Conservation (phyloP, 2,888 invertebrate genomes). For the Drosophila ezoana region DNA sequence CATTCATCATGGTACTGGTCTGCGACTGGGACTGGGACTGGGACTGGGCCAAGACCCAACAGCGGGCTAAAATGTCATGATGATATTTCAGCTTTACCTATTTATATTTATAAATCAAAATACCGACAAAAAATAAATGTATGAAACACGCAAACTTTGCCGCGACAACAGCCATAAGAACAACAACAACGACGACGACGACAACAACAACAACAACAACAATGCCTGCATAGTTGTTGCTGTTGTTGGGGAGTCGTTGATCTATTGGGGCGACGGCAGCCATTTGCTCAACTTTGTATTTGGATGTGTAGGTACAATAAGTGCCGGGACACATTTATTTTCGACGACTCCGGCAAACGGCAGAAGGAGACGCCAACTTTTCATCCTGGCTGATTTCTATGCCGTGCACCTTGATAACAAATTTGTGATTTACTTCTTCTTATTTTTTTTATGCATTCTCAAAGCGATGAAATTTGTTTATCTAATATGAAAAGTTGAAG, state of each 20-base stretch:
- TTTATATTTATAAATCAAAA: constrained; percentile 80
- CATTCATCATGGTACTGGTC: constrained; percentile 66
- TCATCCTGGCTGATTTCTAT: constrained; percentile 29
- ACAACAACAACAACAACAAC: constrained; percentile 18
- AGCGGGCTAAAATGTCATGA: constrained; percentile 54
- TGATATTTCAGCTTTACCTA: constrained; percentile 68
- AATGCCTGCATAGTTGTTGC: constrained; percentile 13
- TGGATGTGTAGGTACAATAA: constrained; percentile 63
- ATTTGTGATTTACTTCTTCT: constrained; percentile 28
- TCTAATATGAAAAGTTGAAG: neutral
- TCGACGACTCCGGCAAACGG: constrained; percentile 10
- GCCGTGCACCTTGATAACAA: constrained; percentile 18
- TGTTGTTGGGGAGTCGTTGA: constrained; percentile 62
- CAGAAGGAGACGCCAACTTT: constrained; percentile 18
- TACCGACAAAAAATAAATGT: constrained; percentile 34
- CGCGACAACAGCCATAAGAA: constrained; percentile 48
- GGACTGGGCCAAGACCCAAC: constrained; percentile 7
- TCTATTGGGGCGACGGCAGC: constrained; percentile 65
- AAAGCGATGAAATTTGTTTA: constrained; percentile 15
- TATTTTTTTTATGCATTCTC: constrained; percentile 5
- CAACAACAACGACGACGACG: constrained; percentile 23
- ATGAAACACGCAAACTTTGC: constrained; percentile 75
- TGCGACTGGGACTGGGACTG: neutral
- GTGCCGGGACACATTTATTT: constrained; percentile 66
- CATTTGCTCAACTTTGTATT: constrained; percentile 48